Evolutionary conservation across 23 tunicate genomes (phyloP).

Genomic region (Styela clava): DNA sequence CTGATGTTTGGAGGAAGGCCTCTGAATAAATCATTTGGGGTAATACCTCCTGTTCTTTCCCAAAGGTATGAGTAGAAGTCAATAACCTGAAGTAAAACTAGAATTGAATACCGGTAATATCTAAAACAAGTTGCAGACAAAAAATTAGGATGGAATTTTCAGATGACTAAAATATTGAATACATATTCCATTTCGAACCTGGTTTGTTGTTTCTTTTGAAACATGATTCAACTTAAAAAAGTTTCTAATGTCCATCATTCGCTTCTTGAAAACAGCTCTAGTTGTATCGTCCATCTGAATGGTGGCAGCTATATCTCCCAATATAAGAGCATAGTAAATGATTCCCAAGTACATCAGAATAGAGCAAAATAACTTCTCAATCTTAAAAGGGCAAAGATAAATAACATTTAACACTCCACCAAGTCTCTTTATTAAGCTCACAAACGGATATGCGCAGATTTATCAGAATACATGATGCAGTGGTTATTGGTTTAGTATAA

Average conservation of each 20-base stretch:
- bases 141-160: no score
- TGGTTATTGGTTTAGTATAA: no score
- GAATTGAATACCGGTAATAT: no score
- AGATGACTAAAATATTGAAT: no score
- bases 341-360: slow-evolving; percentile 46
- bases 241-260: slow-evolving; percentile 55
- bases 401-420: no score
- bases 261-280: slow-evolving; percentile 63
- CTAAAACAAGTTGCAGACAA: no score
- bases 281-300: slow-evolving; percentile 74
- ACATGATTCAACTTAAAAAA: slow-evolving; percentile 91
- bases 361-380: slow-evolving; percentile 64
- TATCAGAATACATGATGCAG: no score
- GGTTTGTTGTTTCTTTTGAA: slow-evolving; percentile 47
- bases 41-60: slow-evolving; percentile 87
- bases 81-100: slow-evolving; percentile 69
- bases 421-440: no score
- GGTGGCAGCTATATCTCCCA: slow-evolving; percentile 83
- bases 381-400: no score
- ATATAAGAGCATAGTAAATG: slow-evolving; percentile 61
- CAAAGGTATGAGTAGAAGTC: slow-evolving; percentile 81
- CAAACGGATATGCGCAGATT: no score
- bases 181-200: no score
- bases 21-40: slow-evolving; percentile 56
- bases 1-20: slow-evolving; percentile 79